Percentiles rank a stretch among this genome's conserved stretches.
Evolutionary conservation across 2,113 vertebrate genomes (phyloP).

Genomic region (Gnathonemus longibarbis): DNA sequence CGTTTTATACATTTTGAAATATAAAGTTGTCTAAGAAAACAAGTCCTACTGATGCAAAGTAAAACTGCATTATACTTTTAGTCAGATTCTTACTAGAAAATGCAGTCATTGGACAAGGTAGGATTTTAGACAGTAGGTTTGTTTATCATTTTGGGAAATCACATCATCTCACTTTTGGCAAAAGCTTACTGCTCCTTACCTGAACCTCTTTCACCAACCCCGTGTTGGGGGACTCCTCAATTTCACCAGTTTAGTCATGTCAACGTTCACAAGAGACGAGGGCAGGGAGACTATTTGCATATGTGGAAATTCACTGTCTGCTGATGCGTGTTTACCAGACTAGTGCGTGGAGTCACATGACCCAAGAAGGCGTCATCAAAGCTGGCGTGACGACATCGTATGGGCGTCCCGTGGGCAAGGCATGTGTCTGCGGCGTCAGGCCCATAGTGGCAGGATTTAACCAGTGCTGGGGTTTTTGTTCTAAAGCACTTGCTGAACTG

Average conservation of each 20-base stretch:
- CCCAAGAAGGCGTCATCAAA: neutral
- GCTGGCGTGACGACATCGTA: neutral
- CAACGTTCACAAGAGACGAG: neutral
- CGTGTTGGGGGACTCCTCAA: neutral
- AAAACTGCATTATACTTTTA: neutral
- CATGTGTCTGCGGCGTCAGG: neutral
- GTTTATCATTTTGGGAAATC: neutral
- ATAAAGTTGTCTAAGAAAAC: neutral
- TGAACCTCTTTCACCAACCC: neutral
- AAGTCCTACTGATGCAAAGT: neutral
- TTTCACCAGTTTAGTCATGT: conserved; percentile 4
- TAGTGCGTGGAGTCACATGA: neutral
- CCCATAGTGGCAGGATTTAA: neutral
- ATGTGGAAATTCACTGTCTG: conserved; percentile 11
- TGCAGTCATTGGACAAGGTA: neutral
- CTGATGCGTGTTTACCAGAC: conserved; percentile 1
- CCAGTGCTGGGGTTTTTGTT: neutral
- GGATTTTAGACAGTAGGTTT: neutral
- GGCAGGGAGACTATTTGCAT: neutral
- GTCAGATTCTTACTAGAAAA: neutral
- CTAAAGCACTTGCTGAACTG: neutral
- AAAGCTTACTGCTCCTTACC: neutral
- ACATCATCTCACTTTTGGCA: neutral
- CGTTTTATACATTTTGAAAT: neutral
- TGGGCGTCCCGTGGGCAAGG: neutral